Evolutionary conservation across 2,888 invertebrate genomes (phyloP), one percentile per base, ranked within the genome.

Genomic region (Cerceris rybyensis): DNA sequence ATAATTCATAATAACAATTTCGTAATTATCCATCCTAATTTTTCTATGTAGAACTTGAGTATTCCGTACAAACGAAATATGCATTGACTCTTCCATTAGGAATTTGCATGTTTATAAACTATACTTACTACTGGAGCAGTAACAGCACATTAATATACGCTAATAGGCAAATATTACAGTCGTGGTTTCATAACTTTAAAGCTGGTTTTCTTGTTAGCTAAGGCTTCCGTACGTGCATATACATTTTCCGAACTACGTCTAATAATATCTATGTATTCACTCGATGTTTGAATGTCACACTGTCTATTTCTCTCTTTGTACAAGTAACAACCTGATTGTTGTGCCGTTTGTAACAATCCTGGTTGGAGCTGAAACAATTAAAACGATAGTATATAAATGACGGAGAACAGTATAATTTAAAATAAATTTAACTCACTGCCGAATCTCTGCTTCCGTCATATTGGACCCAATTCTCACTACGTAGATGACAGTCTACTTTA

Each of bases 161-260:
- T 68, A 81, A 17, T 72, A 64, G 74, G 59, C 70, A 78, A 82
- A 80, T 81, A 80, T 88, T 91, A 92, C 82, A 89, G 87, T 73
- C 92, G 91, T 66, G 92, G 91, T 81, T 89, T 91, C 91, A 92
- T 91, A 64, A 92, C 92, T 88, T 92, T 92, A 74, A 92, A 92
- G 79, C 92, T 92, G 75, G 90, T 89, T 73, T 89, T 90, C 84
- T 92, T 92, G 83, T 89, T 92, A 49, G 91, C 90, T 82, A 92
- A 88, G 72, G 92, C 92, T 83, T 92, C 92, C 11, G 92, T 92
- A 58, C 92, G 88, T 68, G 92, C 92, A 75, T 88, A 92, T 63
- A 92, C 92, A 73, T 90, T 91, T 80, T 92, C 92, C 17, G 92
- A 92, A 81, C 92, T 92, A 73, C 88, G 87, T 84, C 88, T 89